Conservation (phyloP, 2,888 invertebrate species). For the Lasioglossum leucozonium region DNA sequence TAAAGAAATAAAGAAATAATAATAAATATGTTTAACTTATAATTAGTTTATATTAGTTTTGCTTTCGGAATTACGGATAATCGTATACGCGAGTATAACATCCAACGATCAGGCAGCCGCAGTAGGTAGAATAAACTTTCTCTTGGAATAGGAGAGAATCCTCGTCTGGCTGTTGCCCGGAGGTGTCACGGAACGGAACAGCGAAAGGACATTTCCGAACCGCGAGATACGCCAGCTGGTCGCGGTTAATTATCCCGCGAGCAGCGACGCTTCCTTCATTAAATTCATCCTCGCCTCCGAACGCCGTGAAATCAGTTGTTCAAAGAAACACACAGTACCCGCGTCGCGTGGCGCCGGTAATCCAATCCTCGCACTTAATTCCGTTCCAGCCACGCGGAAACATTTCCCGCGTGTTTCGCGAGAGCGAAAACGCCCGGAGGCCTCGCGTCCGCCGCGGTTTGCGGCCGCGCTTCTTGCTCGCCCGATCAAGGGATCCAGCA, state of each 20-base stretch:
- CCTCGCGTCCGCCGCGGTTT: constrained; percentile 21
- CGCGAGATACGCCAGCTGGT: background rate
- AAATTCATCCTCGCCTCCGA: constrained; percentile 37
- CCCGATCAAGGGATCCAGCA: background rate
- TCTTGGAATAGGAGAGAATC: background rate
- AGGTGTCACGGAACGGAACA: background rate
- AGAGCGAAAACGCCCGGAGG: constrained; percentile 15
- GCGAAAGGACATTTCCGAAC: constrained; percentile 8
- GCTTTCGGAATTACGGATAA: too few species aligned
- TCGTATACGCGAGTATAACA: background rate
- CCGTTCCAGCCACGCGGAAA: constrained; percentile 34
- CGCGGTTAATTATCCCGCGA: constrained; percentile 34
- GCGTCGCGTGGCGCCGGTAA: constrained; percentile 21
- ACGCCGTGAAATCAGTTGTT: constrained; percentile 50
- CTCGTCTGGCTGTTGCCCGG: too few species aligned
- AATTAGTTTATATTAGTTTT: too few species aligned
- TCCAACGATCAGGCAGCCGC: background rate
- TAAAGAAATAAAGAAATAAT: too few species aligned
- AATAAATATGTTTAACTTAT: too few species aligned
- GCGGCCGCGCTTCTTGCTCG: constrained; percentile 4
- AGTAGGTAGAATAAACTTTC: background rate
- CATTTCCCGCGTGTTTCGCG: constrained; percentile 23
- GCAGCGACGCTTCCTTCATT: constrained; percentile 35
- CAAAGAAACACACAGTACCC: constrained; percentile 51
- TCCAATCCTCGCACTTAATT: constrained; percentile 60